Conservation (phyloP, 2,888 invertebrate species). For the Itoplectis maculator region DNA sequence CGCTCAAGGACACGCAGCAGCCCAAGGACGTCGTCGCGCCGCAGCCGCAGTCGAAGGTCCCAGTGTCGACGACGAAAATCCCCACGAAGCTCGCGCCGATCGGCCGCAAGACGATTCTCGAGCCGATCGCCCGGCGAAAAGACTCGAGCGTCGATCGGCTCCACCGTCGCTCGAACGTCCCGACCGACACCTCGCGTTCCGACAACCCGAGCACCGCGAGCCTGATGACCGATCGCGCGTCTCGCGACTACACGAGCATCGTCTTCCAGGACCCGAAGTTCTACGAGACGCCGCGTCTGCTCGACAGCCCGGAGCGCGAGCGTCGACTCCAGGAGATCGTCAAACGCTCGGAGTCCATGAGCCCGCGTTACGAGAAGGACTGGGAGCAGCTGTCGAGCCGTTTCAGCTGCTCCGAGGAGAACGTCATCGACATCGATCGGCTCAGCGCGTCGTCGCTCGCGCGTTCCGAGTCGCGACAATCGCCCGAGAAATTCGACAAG, state of each 20-base stretch:
- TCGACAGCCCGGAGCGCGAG: conserved; percentile 83
- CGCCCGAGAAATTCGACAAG: conserved; percentile 78
- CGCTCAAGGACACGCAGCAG: no score
- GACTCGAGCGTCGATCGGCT: conserved; percentile 36
- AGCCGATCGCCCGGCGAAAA: conserved; percentile 53
- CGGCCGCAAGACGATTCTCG: conserved; percentile 67
- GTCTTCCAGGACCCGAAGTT: conserved; percentile 82
- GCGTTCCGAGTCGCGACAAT: conserved; percentile 70
- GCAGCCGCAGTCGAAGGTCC: conserved; percentile 56
- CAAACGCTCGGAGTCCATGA: conserved; percentile 85
- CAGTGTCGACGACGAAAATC: conserved; percentile 51
- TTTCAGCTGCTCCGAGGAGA: conserved; percentile 79
- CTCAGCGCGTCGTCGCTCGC: conserved; percentile 76
- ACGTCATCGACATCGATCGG: conserved; percentile 83
- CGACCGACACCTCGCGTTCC: conserved; percentile 67
- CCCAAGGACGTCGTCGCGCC: no score
- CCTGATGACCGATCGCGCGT: conserved; percentile 76
- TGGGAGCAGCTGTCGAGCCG: conserved; percentile 84
- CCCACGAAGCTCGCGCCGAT: conserved; percentile 48
- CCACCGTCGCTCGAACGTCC: conserved; percentile 15
- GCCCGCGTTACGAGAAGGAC: conserved; percentile 85
- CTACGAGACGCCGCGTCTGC: conserved; percentile 80
- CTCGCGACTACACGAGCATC: conserved; percentile 82
- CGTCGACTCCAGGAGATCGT: conserved; percentile 86
- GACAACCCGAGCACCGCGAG: conserved; percentile 69